These are phyloP conservation scores for Reinhardtius hippoglossoides DNA, from an alignment of 2,113 vertebrate genomes.

Conservation along the genomic window DNA sequence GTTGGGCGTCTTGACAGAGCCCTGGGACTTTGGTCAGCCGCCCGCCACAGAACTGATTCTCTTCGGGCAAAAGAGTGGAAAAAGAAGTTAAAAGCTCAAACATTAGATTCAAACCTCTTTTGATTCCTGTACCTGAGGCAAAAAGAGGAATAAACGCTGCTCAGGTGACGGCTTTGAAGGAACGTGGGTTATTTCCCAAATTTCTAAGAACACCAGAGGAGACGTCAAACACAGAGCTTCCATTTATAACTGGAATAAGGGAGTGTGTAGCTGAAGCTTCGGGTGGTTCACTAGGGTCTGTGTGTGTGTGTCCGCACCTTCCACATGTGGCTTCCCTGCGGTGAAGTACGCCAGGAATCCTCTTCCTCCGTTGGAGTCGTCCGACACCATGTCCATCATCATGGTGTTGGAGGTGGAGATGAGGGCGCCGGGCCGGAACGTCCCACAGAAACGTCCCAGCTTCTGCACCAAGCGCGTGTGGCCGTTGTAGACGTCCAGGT, in stretches of 20 bases:
- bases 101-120: too few relatives aligned
- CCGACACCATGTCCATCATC: constrained; percentile 88
- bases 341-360: constrained; percentile 89
- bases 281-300: neutral
- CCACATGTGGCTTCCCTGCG: constrained; percentile 85
- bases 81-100: neutral
- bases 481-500: constrained; percentile 89
- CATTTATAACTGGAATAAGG: neutral
- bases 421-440: constrained; percentile 89
- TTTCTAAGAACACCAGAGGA: too few relatives aligned
- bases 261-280: too few relatives aligned
- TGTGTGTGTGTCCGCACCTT: constrained; percentile 77
- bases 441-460: constrained; percentile 91
- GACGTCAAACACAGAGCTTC: too few relatives aligned
- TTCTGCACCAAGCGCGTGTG: constrained; percentile 83
- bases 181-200: too few relatives aligned
- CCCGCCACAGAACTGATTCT: constrained; percentile 91
- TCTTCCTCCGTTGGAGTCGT: constrained; percentile 84
- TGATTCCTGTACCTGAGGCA: too few relatives aligned
- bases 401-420: constrained; percentile 89
- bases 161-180: neutral
- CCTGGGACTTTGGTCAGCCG: constrained; percentile 87
- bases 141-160: too few relatives aligned
- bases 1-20: constrained; percentile 89
- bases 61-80: constrained; percentile 66